Evolutionary conservation across 2,888 invertebrate species (phyloP).

Genomic region (Acanthosepion lycidas): DNA sequence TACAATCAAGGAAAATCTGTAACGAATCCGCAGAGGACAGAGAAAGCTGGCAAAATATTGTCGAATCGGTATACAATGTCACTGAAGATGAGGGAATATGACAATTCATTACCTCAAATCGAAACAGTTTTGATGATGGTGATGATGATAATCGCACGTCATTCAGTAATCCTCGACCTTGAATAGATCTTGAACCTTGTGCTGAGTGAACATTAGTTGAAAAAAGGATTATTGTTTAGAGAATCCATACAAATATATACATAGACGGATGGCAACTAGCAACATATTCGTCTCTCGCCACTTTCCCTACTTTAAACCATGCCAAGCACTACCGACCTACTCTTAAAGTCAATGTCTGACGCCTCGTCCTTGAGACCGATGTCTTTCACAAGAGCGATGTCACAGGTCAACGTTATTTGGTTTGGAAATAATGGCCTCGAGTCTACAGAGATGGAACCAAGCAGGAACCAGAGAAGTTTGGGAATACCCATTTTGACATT

Average conservation of each 20-base stretch:
- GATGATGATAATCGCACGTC: too few species aligned
- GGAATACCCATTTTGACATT: neutral
- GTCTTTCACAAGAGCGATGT: slow-evolving; percentile 16
- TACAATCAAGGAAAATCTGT: too few species aligned
- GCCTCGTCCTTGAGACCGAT: neutral
- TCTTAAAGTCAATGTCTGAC: neutral
- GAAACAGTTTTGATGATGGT: too few species aligned
- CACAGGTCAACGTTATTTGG: neutral
- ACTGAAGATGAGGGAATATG: too few species aligned
- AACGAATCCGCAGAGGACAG: too few species aligned
- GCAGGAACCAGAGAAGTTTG: neutral
- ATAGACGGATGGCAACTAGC: neutral
- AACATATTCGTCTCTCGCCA: neutral
- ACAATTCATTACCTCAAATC: too few species aligned
- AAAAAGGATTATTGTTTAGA: neutral
- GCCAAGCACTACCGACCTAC: neutral
- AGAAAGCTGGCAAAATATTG: too few species aligned
- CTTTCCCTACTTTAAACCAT: neutral
- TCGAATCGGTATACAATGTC: too few species aligned
- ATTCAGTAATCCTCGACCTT: too few species aligned
- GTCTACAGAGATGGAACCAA: neutral
- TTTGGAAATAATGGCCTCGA: neutral
- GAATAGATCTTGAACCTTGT: too few species aligned
- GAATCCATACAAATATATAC: neutral
- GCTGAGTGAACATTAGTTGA: too few species aligned